These are phyloP conservation scores for Rhyacophila brunnea DNA, from an alignment of 1,140 invertebrate genomes.

Conservation along the genomic window DNA sequence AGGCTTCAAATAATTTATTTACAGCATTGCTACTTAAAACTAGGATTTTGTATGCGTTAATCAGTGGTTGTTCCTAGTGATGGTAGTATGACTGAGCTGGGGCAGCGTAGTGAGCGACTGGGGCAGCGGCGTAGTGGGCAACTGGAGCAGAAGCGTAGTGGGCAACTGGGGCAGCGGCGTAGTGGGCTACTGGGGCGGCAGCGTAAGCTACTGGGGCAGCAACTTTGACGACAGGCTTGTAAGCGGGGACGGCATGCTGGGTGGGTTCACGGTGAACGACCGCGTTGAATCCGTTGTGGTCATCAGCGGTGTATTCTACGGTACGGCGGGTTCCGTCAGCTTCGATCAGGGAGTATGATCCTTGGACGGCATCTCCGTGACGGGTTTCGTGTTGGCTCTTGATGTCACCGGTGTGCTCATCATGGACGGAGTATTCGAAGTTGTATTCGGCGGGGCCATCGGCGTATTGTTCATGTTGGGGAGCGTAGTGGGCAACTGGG, in stretches of 20 bases:
- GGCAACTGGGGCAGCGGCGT: constrained; percentile 40
- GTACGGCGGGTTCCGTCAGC: constrained; percentile 68
- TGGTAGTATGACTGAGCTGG: constrained; percentile 17
- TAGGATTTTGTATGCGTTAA: background rate
- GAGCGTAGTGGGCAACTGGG: constrained; percentile 22
- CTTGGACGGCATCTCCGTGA: constrained; percentile 59
- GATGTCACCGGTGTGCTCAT: constrained; percentile 58
- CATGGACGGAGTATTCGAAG: constrained; percentile 56
- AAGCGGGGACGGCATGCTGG: constrained; percentile 39
- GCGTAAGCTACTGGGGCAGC: constrained; percentile 28
- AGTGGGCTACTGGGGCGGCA: constrained; percentile 33
- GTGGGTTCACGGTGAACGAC: constrained; percentile 59
- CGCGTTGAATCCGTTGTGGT: constrained; percentile 70
- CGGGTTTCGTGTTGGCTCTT: constrained; percentile 62
- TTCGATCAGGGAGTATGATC: constrained; percentile 60
- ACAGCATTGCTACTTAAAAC: constrained; percentile 1
- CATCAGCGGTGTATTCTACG: constrained; percentile 72
- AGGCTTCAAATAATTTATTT: constrained; percentile 1
- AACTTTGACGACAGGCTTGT: constrained; percentile 44
- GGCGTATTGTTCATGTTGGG: constrained; percentile 19
- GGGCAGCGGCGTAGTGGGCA: constrained; percentile 37
- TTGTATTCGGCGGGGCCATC: constrained; percentile 52
- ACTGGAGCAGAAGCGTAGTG: constrained; percentile 19
- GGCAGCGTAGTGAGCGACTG: constrained; percentile 23
- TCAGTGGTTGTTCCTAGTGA: background rate